Conservation (phyloP, 2,113 vertebrate genomes). For the Leptobrachium ailaonicum region DNA sequence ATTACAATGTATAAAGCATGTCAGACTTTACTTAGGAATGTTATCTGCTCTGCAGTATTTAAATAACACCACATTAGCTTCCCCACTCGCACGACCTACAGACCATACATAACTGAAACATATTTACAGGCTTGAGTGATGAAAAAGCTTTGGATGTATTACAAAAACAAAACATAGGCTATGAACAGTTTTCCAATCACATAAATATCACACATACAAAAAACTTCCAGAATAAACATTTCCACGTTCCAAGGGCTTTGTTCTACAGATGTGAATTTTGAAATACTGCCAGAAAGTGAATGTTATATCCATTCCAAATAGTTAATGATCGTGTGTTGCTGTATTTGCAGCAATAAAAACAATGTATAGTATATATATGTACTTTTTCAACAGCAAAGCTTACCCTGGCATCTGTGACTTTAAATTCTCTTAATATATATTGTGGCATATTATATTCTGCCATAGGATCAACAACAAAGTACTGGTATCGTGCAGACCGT, state of each 20-base stretch:
- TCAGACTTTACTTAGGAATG: slow-evolving; percentile 63
- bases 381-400: slow-evolving; percentile 55
- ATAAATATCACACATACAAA: background rate
- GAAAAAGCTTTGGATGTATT: slow-evolving; percentile 52
- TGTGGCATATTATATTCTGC: slow-evolving; percentile 99
- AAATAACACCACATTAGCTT: slow-evolving; percentile 68
- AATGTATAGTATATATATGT: background rate
- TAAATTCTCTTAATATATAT: slow-evolving; percentile 97
- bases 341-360: background rate
- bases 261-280: slow-evolving; percentile 54
- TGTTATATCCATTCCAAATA: slow-evolving; percentile 9
- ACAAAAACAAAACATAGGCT: slow-evolving; percentile 51
- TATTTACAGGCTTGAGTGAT: slow-evolving; percentile 60
- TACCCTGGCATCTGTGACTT: slow-evolving; percentile 98
- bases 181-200: slow-evolving; percentile 44
- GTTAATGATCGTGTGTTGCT: background rate
- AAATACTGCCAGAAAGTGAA: slow-evolving; percentile 49
- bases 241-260: slow-evolving; percentile 28
- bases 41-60: slow-evolving; percentile 63
- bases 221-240: slow-evolving; percentile 23
- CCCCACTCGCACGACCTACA: slow-evolving; percentile 52
- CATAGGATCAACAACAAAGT: slow-evolving; percentile 99
- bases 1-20: slow-evolving; percentile 66
- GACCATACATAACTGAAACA: slow-evolving; percentile 59
- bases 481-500: slow-evolving; percentile 96